Evolutionary conservation across 2,113 vertebrate genomes (phyloP).

Genomic region (Rhinopithecus roxellana): DNA sequence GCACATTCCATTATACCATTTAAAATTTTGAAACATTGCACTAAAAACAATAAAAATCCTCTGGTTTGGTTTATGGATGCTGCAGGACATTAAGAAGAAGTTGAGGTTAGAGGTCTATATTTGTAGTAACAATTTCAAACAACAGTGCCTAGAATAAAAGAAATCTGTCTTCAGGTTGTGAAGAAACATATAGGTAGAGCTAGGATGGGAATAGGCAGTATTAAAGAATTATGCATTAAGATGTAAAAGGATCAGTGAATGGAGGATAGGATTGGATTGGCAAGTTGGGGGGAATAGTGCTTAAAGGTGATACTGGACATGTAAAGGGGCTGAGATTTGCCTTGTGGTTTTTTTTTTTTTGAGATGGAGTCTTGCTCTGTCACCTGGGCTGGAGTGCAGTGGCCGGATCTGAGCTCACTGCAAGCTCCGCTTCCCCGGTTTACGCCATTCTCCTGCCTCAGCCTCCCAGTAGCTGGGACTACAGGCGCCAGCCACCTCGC

Average conservation of each 20-base stretch:
- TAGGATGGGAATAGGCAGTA: not conserved
- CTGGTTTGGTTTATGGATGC: not conserved
- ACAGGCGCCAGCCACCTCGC: too few species aligned
- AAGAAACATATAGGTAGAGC: not conserved
- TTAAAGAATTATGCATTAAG: not conserved
- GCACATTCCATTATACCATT: not conserved
- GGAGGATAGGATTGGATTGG: not conserved
- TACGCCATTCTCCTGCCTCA: too few species aligned
- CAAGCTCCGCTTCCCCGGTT: too few species aligned
- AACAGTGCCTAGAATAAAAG: not conserved
- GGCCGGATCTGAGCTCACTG: too few species aligned
- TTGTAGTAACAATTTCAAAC: not conserved
- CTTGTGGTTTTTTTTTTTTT: not conserved
- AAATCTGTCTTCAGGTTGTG: not conserved
- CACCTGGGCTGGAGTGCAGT: too few species aligned
- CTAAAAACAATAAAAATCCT: not conserved
- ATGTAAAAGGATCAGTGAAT: not conserved
- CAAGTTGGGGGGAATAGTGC: not conserved
- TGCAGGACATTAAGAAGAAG: not conserved
- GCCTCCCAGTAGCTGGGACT: too few species aligned
- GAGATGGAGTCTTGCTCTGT: too few species aligned
- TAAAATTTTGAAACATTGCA: not conserved
- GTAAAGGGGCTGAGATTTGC: not conserved
- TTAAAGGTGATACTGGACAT: not conserved
- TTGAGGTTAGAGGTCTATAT: not conserved